A percentile compares a stretch with the other conserved stretches of the same genome.
Evolutionary conservation across 2,797 vertebrate species (phyloP).

Genomic region (Hippocampus kuda): DNA sequence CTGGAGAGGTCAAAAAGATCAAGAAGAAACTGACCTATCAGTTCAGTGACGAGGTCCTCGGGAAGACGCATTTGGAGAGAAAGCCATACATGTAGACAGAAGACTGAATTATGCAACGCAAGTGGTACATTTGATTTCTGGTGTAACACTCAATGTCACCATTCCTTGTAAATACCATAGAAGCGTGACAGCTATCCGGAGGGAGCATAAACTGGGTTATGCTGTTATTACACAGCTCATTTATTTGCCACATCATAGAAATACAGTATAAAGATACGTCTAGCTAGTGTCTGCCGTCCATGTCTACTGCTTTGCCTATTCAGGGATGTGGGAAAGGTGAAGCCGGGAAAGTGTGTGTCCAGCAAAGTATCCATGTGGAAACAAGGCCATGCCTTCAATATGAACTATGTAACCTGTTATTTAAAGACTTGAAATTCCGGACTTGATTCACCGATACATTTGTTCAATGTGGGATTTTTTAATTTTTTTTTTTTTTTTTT

Average conservation of each 20-base stretch:
- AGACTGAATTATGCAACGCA: neutral
- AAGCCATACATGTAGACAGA: slow-evolving; percentile 69
- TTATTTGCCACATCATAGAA: neutral
- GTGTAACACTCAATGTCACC: slow-evolving; percentile 12
- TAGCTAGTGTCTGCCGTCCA: neutral
- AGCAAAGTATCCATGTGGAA: neutral
- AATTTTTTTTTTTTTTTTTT: neutral
- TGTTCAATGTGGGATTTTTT: neutral
- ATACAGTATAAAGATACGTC: neutral
- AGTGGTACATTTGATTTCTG: slow-evolving; percentile 6
- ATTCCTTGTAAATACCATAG: slow-evolving; percentile 17
- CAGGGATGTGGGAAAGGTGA: neutral
- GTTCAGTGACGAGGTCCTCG: slow-evolving; percentile 98
- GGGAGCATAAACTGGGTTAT: neutral
- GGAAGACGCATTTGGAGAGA: slow-evolving; percentile 75
- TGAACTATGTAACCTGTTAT: neutral
- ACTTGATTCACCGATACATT: neutral
- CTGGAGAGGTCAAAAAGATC: slow-evolving; percentile 97
- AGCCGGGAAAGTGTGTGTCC: neutral
- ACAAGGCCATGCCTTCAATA: neutral
- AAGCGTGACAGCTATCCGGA: slow-evolving; percentile 9
- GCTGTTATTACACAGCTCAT: neutral
- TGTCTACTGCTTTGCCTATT: neutral
- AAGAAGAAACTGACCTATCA: slow-evolving; percentile 99
- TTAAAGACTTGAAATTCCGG: neutral